Percentiles rank a stretch among this genome's conserved stretches.
These are phyloP conservation scores for Thamnophis sirtalis DNA, from an alignment of 2,113 vertebrate genomes.

Conservation along the genomic window DNA sequence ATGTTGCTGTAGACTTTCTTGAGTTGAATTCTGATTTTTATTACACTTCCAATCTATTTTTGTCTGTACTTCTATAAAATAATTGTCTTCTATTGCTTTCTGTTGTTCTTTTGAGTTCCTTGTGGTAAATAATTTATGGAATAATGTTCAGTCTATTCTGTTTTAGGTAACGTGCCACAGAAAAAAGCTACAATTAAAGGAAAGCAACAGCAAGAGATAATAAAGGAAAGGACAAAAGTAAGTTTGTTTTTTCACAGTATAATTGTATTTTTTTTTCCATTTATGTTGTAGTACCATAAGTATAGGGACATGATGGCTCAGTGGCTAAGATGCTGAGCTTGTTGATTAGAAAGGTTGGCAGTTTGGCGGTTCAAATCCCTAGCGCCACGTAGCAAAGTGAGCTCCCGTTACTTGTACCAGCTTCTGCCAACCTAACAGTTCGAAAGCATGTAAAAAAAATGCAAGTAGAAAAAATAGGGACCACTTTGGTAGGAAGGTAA, in stretches of 20 bases:
- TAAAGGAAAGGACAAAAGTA: slow-evolving; percentile 40
- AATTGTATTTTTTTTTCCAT: not conserved
- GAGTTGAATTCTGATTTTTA: not conserved
- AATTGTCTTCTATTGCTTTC: not conserved
- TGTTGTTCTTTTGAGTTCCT: no score
- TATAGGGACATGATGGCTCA: no score
- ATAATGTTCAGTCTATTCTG: slow-evolving; percentile 14
- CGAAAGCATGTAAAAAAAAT: no score
- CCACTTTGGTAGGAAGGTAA: no score
- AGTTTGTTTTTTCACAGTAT: not conserved
- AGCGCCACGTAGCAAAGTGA: no score
- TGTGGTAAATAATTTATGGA: not conserved
- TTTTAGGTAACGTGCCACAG: slow-evolving; percentile 60
- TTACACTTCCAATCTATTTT: not conserved
- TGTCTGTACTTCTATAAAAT: not conserved
- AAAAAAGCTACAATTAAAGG: slow-evolving; percentile 43
- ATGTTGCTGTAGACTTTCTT: not conserved
- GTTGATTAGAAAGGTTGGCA: no score
- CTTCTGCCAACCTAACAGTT: no score
- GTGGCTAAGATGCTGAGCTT: no score
- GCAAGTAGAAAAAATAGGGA: no score
- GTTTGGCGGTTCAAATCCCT: no score
- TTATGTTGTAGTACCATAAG: not conserved
- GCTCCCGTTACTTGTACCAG: no score
- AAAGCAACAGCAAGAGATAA: slow-evolving; percentile 49